Conservation (phyloP, 2,113 vertebrate species). For the Coregonus clupeaformis region DNA sequence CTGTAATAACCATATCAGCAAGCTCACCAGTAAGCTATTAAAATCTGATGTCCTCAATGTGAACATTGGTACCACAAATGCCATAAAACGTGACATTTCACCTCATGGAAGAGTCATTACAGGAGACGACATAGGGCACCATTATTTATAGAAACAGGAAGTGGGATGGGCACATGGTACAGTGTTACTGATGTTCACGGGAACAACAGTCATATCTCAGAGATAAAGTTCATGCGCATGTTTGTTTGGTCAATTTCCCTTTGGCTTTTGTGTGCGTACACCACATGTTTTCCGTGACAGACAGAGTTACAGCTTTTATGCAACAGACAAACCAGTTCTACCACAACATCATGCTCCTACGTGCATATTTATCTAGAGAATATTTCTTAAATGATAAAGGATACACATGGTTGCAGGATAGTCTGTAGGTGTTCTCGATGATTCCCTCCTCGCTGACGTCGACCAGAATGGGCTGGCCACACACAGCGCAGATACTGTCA, state of each 20-base stretch:
- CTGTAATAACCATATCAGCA: neutral
- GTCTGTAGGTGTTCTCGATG: slow-evolving; percentile 95
- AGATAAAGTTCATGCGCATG: neutral
- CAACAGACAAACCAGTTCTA: neutral
- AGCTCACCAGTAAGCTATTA: neutral
- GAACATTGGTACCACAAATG: no score
- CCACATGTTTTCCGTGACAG: neutral
- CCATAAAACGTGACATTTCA: neutral
- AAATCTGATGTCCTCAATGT: neutral
- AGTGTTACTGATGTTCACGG: neutral
- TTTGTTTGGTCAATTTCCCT: neutral
- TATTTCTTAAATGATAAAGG: slow-evolving; percentile 62
- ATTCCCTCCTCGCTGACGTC: slow-evolving; percentile 97
- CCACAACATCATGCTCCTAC: neutral
- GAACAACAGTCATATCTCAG: neutral
- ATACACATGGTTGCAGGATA: slow-evolving; percentile 99
- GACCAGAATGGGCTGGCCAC: slow-evolving; percentile 94
- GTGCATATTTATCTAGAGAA: neutral
- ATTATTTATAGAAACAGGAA: neutral
- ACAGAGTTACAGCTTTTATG: neutral
- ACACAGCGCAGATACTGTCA: slow-evolving; percentile 93
- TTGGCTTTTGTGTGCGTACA: neutral
- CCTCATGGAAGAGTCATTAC: neutral
- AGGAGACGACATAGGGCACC: neutral
- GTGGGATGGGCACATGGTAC: neutral